These are phyloP conservation scores for Indri indri DNA, from an alignment of 2,113 vertebrate genomes.

Conservation along the genomic window DNA sequence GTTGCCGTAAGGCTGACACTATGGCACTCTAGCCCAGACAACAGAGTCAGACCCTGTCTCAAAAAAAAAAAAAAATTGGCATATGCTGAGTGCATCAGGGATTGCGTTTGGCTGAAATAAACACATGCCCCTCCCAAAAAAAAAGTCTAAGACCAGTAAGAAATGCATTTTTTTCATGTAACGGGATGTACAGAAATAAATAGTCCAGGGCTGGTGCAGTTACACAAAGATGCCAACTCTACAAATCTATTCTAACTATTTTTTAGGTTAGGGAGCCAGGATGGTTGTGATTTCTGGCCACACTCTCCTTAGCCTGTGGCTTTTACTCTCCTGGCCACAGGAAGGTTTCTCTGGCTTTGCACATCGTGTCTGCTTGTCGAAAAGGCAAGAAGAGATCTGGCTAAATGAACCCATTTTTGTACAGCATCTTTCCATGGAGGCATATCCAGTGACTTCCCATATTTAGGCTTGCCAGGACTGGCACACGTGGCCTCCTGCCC, in stretches of 20 bases:
- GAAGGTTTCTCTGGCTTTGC: not conserved
- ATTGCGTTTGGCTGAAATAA: not conserved
- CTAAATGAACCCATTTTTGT: not conserved
- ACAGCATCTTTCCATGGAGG: not conserved
- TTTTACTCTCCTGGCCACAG: not conserved
- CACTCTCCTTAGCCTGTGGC: not conserved
- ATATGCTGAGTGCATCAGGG: not conserved
- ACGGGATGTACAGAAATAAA: constrained; percentile 16
- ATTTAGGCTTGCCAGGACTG: not conserved
- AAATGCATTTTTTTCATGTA: not conserved
- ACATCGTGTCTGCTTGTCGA: not conserved
- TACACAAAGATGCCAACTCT: not conserved
- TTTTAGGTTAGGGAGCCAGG: not conserved
- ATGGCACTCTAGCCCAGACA: too few species aligned
- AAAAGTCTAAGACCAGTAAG: not conserved
- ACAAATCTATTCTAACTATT: not conserved
- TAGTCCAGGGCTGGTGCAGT: not conserved
- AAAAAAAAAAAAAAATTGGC: not conserved
- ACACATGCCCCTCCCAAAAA: not conserved
- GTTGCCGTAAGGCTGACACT: too few species aligned
- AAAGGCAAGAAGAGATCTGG: not conserved
- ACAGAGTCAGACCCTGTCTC: too few species aligned
- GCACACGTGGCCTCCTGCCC: not conserved
- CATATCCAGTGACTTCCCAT: not conserved
- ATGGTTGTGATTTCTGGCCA: not conserved